A percentile compares a stretch with the other conserved stretches of the same genome.
phyloP scores from a whole-genome alignment of 2,113 vertebrate species.

The Pseudorhombus dupliciocellatus region DNA sequence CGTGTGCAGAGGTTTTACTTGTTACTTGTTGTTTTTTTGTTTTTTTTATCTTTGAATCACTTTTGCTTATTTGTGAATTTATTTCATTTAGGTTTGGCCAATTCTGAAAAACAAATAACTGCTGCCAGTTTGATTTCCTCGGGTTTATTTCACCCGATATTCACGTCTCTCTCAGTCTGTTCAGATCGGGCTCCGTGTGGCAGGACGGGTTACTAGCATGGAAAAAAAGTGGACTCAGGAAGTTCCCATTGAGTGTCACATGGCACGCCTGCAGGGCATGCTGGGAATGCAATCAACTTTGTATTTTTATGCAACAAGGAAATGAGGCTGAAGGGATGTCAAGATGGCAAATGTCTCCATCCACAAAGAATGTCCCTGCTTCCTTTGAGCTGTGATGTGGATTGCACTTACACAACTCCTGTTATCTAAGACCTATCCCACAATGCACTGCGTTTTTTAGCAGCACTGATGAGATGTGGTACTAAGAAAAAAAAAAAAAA shows the following conservation, averaged over 20 bases:
- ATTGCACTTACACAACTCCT: conserved; percentile 18
- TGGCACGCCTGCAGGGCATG: conserved; percentile 40
- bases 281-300: conserved; percentile 38
- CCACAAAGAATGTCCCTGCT: conserved; percentile 26
- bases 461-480: conserved; percentile 2
- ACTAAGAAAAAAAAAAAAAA: neutral
- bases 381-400: conserved; percentile 48
- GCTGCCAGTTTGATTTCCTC: neutral
- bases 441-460: conserved; percentile 5
- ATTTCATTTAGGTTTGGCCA: too few species aligned
- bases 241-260: conserved; percentile 43
- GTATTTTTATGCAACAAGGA: conserved; percentile 36
- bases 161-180: neutral
- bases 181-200: neutral
- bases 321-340: conserved; percentile 43
- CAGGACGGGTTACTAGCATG: neutral
- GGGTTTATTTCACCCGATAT: too few species aligned
- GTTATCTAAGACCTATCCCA: conserved; percentile 23
- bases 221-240: conserved; percentile 38
- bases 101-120: neutral
- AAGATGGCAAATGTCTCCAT: conserved; percentile 21
- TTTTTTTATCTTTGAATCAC: neutral
- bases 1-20: conserved; percentile 31
- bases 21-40: neutral
- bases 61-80: neutral